phyloP scores from a whole-genome alignment of 2,113 vertebrate species.

The Pelusios castaneus region DNA sequence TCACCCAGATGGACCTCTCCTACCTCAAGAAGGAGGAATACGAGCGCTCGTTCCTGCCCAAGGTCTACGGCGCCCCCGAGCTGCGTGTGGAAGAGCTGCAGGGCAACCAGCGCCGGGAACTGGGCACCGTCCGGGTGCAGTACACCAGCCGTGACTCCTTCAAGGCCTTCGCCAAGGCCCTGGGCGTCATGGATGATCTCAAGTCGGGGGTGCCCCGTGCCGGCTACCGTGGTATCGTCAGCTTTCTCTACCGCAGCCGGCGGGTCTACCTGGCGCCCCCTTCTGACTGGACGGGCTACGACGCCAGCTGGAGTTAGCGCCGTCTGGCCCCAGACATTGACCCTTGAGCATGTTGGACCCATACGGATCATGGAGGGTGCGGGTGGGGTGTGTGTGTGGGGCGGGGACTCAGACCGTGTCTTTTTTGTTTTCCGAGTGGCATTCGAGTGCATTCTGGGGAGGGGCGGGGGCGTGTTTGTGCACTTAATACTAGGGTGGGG shows the following conservation, averaged over 20 bases:
- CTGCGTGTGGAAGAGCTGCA: constrained; percentile 86
- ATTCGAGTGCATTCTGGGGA: constrained; percentile 44
- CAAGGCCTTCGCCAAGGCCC: constrained; percentile 89
- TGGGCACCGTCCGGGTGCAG: constrained; percentile 85
- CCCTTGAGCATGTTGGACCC: background rate
- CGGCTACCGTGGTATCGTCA: constrained; percentile 92
- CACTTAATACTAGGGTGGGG: background rate
- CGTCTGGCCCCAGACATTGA: background rate
- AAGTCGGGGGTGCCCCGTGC: constrained; percentile 94
- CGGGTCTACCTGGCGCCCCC: constrained; percentile 90
- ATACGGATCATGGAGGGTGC: background rate
- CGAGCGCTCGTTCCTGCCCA: constrained; percentile 77
- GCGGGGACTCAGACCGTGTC: background rate
- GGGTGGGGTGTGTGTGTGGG: background rate
- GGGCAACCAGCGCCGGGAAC: constrained; percentile 67
- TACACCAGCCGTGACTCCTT: constrained; percentile 90
- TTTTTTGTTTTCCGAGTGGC: constrained; percentile 11
- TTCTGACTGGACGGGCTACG: constrained; percentile 88
- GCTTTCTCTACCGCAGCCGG: constrained; percentile 86
- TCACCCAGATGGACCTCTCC: constrained; percentile 86
- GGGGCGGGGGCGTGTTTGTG: background rate
- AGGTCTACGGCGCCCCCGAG: constrained; percentile 81
- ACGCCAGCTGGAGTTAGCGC: constrained; percentile 89
- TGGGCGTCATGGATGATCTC: constrained; percentile 95
- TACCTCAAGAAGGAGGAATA: constrained; percentile 85